Evolutionary conservation across 2,113 vertebrate species (phyloP), one percentile per base, ranked within the genome.

Genomic region (Mixornis gularis): DNA sequence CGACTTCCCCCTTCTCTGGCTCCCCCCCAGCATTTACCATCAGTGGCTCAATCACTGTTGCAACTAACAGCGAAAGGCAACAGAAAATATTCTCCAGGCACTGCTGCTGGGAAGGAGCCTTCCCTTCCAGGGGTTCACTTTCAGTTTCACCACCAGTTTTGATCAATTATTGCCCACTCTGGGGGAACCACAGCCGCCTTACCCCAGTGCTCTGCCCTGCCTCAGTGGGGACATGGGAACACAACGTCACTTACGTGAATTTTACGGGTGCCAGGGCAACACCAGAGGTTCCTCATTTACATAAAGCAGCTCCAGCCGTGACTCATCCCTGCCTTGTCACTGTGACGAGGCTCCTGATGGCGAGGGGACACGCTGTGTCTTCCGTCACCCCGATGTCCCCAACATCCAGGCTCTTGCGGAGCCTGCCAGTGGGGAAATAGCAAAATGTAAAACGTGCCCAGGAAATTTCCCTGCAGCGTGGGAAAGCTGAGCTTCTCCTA

Each of bases 261-360:
- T 85, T 49, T 25, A 32, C 1, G 64, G 69, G 93, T 59, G 88
- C 69, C 93, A 85, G 32, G 44, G 77, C 85, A 90, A 76, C 17
- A 65, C 41, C 46, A 95, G 83, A 85, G 36, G 85, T 90, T 96
- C 94, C 87, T 92, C 74, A 70, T 93, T 89, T 93, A 77, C 95
- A 92, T 51, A 34, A 38, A 84, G 68, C 90, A 86, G 71, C 91
- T 78, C 53, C 63, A 78, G 43, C 38, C 30, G 3, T 95, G 92
- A 93, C 26, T 96, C 91, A 90, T 85, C 79, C 77, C 56, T 89
- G 55, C 85, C 48, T 83, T 72, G 88, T 89, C 88, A 78, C 66
- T n/a, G 46, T 95, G 91, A 93, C 36, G 30, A 94, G 64, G 22
- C 88, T 87, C 51, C 12, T 26, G 88, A 26, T 2, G 7, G 76